Evolutionary conservation across 92 coral and sea anemone species (phyloP).

Genomic region (Epizoanthus ramosus): DNA sequence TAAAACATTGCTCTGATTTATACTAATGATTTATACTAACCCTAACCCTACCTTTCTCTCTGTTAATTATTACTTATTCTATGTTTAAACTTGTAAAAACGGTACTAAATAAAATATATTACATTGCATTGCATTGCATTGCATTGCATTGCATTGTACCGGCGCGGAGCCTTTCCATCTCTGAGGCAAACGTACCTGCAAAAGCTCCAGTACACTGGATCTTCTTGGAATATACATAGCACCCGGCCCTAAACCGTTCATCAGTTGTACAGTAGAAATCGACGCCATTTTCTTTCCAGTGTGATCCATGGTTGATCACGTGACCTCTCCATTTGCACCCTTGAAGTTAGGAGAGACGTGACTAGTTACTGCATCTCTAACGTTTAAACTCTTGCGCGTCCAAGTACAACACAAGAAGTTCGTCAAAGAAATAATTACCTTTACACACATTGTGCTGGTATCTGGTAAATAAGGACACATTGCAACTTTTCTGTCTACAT

Average conservation of each 20-base stretch:
- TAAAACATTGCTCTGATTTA: too few relatives aligned
- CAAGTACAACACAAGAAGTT: too few relatives aligned
- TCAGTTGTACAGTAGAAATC: constrained; percentile 45
- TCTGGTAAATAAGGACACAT: background rate
- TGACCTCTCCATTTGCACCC: constrained; percentile 48
- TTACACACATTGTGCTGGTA: background rate
- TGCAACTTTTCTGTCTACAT: background rate
- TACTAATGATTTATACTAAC: too few relatives aligned
- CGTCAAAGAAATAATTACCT: background rate
- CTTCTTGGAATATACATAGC: constrained; percentile 19
- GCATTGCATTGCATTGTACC: too few relatives aligned
- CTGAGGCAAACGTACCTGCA: constrained; percentile 14
- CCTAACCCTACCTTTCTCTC: too few relatives aligned
- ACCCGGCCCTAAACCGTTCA: constrained; percentile 27
- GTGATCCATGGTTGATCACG: constrained; percentile 23
- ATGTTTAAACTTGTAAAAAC: too few relatives aligned
- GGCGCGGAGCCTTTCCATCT: too few relatives aligned
- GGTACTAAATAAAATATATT: too few relatives aligned
- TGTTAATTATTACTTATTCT: too few relatives aligned
- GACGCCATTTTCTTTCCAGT: constrained; percentile 51
- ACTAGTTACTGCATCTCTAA: constrained; percentile 5
- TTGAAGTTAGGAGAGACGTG: background rate
- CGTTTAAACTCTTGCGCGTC: background rate
- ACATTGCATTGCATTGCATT: too few relatives aligned
- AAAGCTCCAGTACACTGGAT: constrained; percentile 56